Base-by-base conservation (phyloP, 1,140 invertebrate species). In the Eupristina koningsbergeri region DNA sequence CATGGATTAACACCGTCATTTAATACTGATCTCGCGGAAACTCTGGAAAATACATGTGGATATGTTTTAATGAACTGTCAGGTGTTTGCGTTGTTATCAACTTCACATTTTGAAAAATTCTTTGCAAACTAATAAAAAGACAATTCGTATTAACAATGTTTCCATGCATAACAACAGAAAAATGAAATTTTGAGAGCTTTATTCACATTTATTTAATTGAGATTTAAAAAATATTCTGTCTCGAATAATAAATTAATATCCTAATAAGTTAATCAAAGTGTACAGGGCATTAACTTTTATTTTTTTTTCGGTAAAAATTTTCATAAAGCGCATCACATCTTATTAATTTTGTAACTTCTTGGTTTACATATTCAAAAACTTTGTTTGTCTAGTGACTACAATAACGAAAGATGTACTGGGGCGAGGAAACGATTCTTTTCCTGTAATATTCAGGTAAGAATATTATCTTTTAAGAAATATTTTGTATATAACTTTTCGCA, bases 401-500 rank as follows among this genome's bases (percentile, higher is more conserved):
- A 94, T 2, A 91, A 90, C 75, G 91, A 93, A 36, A 89, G 89
- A 22, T 98, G 97, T 88, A 93, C 91, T 11, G 97, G 97, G 22
- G 94, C 97, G 1, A 93, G 93, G 79, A 96, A 94, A 67, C 95
- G 96, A 89, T 97, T 96, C 93, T 97, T 97, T 90, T 98, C 97
- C 6, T 98, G 97, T 89, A 97, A 98, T 89, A 95, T 97, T 29
- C 96, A 98, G 92, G 95, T 96, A 89, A 93, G 79, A 53, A 15
- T 29, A 50, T 71, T 71, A 34, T 3, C 19, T 74, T 74, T 45
- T 74, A 45, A 71, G 0, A 71, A 26, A 41, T 22, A 36, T 26
- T 71, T 22, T 64, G 34, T 64, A 31, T 31, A 64, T 64, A 1
- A 64, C 29, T 64, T 64, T 64, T 31, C 22, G 13, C 11, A 9